Base-by-base conservation (phyloP, 2,113 vertebrate genomes). In the Panthera leo region DNA sequence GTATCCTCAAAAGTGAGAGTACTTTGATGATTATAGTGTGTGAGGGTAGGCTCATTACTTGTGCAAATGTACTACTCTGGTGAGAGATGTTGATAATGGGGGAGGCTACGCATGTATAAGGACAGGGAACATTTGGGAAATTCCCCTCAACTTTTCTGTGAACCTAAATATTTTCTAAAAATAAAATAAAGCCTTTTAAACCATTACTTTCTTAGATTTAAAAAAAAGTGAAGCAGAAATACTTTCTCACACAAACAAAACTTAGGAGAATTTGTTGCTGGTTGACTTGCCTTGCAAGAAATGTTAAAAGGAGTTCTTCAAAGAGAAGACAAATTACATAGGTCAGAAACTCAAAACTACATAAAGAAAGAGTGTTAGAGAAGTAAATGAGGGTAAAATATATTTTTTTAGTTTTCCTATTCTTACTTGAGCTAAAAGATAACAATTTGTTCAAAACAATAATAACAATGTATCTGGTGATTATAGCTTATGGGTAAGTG, bases 161-260 rank as follows among this genome's bases (percentile, higher is more conserved):
- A 48, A 48, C 25, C 63, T 71, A 88, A 71, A 71, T 70, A 19
- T 88, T 39, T n/a, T 80, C 53, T 75, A 29, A 36, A 75, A 85
- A 92, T 45, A 45, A 83, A 58, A 45, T 55, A 80, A 53, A 39
- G 21, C 27, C 51, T 94, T 85, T 55, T 25, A n/a, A 51, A 55
- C 21, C 16, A 55, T 19, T 42, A 42, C 6, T 68, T 68, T 87
- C 67, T 87, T 79, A n/a, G 16, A 45, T 79, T 36, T n/a, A 16
- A 34, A 25, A 68, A 78, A 91, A 86, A 86, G 19, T 13, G 4
- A 87, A 70, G 48, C 29, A 94, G 48, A 87, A 79, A 55, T 58
- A 79, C 16, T 71, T 83, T 92, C 42, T 73, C 45, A 86, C 15
- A 71, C n/a, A 95, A 71, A 55, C 27, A 94, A 34, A 85, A 96